Conservation (phyloP, 2,113 vertebrate genomes). For the Thinocorus orbignyianus region DNA sequence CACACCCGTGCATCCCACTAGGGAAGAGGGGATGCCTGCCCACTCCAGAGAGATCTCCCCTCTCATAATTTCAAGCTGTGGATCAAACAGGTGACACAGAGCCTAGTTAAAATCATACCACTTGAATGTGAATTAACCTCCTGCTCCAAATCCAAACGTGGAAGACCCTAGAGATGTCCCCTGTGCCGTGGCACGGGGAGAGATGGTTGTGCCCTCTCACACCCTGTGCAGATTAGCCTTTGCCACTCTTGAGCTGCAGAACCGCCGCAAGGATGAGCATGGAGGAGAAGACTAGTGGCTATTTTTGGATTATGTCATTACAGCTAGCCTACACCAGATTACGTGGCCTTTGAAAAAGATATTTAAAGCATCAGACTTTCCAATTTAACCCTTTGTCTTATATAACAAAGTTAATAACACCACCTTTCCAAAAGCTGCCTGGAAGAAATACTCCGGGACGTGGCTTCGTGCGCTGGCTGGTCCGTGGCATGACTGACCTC, state of each 20-base stretch:
- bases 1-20: not conserved
- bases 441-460: not conserved
- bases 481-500: not conserved
- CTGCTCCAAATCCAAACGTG: not conserved
- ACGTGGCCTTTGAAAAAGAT: constrained; percentile 46
- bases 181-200: not conserved
- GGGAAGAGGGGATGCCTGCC: not conserved
- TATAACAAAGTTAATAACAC: not conserved
- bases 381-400: constrained; percentile 49
- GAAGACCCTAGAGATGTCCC: not conserved
- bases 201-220: not conserved
- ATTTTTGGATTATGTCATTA: constrained; percentile 63
- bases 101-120: not conserved
- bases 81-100: not conserved
- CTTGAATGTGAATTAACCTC: not conserved
- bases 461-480: not conserved
- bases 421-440: not conserved
- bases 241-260: constrained; percentile 2
- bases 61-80: accelerated
- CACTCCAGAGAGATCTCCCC: not conserved
- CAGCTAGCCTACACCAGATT: constrained; percentile 58
- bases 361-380: constrained; percentile 58
- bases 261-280: constrained; percentile 32
- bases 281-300: constrained; percentile 23
- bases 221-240: constrained; percentile 16